Conservation (phyloP, 2,113 vertebrate genomes). For the Carlito syrichta region DNA sequence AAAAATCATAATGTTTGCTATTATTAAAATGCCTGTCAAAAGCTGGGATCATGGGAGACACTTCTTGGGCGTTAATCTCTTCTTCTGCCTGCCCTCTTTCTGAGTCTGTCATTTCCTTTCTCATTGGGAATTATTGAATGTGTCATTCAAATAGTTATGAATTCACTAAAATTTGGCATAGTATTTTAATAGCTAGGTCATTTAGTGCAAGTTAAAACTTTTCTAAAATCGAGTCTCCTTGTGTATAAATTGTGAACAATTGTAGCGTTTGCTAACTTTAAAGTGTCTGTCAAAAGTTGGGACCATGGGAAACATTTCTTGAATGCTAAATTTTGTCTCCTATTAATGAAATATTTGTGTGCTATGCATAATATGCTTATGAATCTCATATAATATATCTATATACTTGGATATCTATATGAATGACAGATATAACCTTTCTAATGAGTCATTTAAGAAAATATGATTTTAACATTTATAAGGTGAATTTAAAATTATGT, state of each 20-base stretch:
- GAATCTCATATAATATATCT: no score
- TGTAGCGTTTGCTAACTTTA: neutral
- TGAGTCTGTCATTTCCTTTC: no score
- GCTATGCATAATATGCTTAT: no score
- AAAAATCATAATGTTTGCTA: no score
- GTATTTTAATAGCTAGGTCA: neutral
- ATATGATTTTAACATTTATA: neutral
- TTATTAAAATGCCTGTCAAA: no score
- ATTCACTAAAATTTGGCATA: conserved; percentile 6
- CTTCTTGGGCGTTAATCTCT: no score
- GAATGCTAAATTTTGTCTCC: neutral
- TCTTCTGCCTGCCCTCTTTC: no score
- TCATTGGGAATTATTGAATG: no score
- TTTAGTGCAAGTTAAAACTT: neutral
- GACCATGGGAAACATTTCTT: neutral
- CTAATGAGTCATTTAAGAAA: neutral
- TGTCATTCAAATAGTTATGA: no score
- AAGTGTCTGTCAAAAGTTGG: neutral
- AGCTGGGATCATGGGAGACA: no score
- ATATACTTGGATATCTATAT: neutral
- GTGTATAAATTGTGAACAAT: neutral
- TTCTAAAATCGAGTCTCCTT: neutral
- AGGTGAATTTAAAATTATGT: neutral
- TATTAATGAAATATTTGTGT: no score
- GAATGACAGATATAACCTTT: neutral